phyloP scores from a whole-genome alignment of 2,888 invertebrate genomes.

The Acronicta psi region DNA sequence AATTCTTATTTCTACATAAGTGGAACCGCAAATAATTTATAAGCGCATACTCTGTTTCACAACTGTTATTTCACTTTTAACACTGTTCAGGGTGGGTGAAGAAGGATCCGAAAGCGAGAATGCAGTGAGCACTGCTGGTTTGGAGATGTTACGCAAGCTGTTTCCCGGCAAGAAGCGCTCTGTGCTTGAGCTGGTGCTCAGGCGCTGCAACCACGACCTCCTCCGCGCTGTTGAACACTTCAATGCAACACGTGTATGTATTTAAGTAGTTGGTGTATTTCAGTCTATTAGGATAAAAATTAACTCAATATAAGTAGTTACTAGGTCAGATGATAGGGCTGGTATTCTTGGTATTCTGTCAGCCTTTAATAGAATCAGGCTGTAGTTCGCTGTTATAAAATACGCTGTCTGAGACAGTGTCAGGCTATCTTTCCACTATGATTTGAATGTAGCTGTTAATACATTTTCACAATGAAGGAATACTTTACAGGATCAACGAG shows the following conservation, averaged over 20 bases:
- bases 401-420: too few species aligned
- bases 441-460: too few species aligned
- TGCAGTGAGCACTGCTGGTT: constrained; percentile 91
- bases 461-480: constrained; percentile 2
- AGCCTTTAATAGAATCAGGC: too few species aligned
- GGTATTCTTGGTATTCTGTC: too few species aligned
- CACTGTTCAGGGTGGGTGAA: constrained; percentile 57
- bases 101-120: constrained; percentile 69
- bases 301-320: too few species aligned
- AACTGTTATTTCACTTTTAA: not conserved
- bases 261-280: not conserved
- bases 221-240: constrained; percentile 97
- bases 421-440: too few species aligned
- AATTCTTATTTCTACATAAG: not conserved
- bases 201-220: constrained; percentile 97
- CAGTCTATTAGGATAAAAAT: too few species aligned
- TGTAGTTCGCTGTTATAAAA: too few species aligned
- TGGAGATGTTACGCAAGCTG: constrained; percentile 95
- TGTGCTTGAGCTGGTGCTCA: constrained; percentile 96
- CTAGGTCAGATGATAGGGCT: too few species aligned
- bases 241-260: constrained; percentile 82
- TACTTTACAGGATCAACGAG: constrained; percentile 71
- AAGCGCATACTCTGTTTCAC: not conserved
- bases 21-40: not conserved
- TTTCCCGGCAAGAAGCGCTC: constrained; percentile 97